Evolutionary conservation across 2,797 vertebrate genomes (phyloP).

Genomic region (Esox masquinongy): DNA sequence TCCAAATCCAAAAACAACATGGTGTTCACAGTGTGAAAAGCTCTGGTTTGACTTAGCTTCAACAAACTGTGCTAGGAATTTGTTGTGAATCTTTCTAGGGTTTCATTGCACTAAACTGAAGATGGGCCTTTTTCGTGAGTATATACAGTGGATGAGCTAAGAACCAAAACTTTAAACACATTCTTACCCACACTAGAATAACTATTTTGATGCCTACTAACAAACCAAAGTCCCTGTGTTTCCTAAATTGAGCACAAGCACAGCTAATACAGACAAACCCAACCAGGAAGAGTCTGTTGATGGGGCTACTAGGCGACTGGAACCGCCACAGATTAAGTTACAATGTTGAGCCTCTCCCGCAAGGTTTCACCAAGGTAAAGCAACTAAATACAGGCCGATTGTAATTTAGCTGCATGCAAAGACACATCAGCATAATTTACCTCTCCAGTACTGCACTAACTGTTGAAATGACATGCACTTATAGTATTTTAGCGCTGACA

Average conservation of each 20-base stretch:
- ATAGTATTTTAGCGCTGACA: neutral
- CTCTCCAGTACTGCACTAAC: neutral
- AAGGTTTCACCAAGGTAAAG: neutral
- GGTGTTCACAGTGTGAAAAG: neutral
- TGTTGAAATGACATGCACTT: neutral
- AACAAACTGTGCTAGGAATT: constrained; percentile 1
- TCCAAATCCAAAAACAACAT: neutral
- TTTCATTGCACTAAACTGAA: neutral
- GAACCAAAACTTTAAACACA: neutral
- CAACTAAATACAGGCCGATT: constrained; percentile 2
- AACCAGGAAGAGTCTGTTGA: neutral
- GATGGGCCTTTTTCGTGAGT: neutral
- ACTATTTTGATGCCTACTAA: neutral
- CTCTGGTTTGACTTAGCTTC: neutral
- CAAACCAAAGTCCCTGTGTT: neutral
- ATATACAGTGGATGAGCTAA: neutral
- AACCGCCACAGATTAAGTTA: neutral
- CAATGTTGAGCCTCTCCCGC: neutral
- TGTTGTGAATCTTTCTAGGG: neutral
- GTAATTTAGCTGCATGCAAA: constrained; percentile 1
- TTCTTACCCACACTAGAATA: neutral
- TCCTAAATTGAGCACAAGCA: neutral
- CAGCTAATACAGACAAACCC: neutral
- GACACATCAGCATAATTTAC: neutral
- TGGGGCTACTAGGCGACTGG: neutral